These are phyloP conservation scores for Aramus guarauna DNA, from an alignment of 2,113 vertebrate species.

Conservation along the genomic window DNA sequence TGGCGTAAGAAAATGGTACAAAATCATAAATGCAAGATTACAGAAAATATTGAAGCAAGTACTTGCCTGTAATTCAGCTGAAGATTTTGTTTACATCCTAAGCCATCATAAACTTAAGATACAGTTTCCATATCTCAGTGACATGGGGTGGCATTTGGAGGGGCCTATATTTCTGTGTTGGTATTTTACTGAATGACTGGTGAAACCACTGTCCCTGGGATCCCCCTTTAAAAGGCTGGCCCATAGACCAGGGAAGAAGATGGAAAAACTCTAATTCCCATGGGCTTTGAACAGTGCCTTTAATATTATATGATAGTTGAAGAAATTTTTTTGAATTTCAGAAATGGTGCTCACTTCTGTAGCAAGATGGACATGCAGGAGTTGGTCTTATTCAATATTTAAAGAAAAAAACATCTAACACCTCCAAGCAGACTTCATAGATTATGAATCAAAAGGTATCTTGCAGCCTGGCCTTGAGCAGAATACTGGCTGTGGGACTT, in stretches of 20 bases:
- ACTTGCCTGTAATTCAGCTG: background rate
- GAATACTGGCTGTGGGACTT: background rate
- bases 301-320: background rate
- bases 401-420: background rate
- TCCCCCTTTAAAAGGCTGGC: background rate
- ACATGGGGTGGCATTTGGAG: background rate
- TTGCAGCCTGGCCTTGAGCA: background rate
- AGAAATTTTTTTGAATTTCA: background rate
- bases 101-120: background rate
- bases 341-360: background rate
- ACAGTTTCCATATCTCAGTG: background rate
- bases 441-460: background rate
- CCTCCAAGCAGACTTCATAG: background rate
- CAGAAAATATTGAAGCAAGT: background rate
- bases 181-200: background rate
- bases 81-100: background rate
- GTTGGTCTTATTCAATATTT: background rate
- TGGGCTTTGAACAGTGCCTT: background rate
- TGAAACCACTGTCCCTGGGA: background rate
- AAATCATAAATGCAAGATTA: background rate
- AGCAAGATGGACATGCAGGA: background rate
- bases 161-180: accelerated
- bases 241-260: background rate
- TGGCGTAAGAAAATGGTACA: conserved; percentile 21
- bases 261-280: background rate